Base-by-base conservation (phyloP, 2,888 invertebrate species). In the Agrotis ipsilon region DNA sequence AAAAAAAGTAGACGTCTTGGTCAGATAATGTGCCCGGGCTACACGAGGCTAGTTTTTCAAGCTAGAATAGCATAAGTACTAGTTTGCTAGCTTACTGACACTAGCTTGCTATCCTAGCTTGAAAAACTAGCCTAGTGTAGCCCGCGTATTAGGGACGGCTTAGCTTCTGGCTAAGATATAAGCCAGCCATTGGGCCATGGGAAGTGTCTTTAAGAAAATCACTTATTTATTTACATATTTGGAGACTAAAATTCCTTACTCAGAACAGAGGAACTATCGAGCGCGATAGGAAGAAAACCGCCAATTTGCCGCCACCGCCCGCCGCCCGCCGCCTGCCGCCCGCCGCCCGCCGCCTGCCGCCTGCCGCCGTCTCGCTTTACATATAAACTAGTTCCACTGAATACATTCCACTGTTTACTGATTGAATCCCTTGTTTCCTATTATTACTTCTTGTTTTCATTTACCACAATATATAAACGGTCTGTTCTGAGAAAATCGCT, bases 371-470 rank as follows among this genome's bases (percentile, higher is more conserved):
- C 46, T 52, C 81, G 78, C 62, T 79, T 81, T 77, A 81, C 78
- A 81, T 79, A 77, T 79, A 79, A 79, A 79, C 78, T 79, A 72
- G 77, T 68, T 81, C 68, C 61, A 27, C 32, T 59, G 82, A 79
- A 81, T 79, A 81, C 16, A 79, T 82, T 70, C 62, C 74, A 57
- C 79, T 82, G 82, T 68, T 78, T 70, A 75, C 75, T 79, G 80
- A 80, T 80, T 82, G 75, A 79, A 82, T 68, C 70, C 64, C 32
- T 59, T 79, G 75, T 74, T 68, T 67, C 48, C 54, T 82, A 45
- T 65, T 80, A 75, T 74, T 82, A 67, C 64, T 78, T 78, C 49
- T 74, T 82, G 69, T 80, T 80, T 82, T 74, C 43, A 75, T 54
- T 71, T 65, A 52, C 45, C 19, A 16, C 32, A 18, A 65, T 24